Evolutionary conservation across 2,113 vertebrate species (phyloP).

Genomic region (Anolis carolinensis): DNA sequence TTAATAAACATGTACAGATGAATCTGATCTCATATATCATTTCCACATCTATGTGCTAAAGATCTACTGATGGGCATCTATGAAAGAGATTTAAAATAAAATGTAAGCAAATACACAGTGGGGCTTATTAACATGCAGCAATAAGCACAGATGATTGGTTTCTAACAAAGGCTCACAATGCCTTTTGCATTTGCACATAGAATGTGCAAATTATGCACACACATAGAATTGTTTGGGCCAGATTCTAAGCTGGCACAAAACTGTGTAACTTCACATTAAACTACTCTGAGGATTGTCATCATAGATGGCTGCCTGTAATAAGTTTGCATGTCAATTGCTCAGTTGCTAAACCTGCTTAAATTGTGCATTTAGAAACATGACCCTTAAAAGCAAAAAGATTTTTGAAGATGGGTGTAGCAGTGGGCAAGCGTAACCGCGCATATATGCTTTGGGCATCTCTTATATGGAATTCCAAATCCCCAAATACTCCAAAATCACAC

Average conservation of each 20-base stretch:
- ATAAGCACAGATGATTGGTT: conserved; percentile 31
- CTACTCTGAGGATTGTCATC: neutral
- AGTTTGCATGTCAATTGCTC: neutral
- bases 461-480: no score
- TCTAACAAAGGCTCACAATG: neutral
- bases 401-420: neutral
- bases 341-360: neutral
- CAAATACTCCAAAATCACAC: no score
- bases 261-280: neutral
- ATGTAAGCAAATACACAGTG: conserved; percentile 43
- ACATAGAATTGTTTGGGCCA: conserved; percentile 7
- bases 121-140: conserved; percentile 35
- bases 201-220: conserved; percentile 27
- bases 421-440: neutral
- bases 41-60: conserved; percentile 58
- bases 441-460: no score
- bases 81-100: conserved; percentile 49
- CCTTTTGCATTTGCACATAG: conserved; percentile 6
- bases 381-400: neutral
- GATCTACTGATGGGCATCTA: conserved; percentile 52
- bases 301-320: neutral
- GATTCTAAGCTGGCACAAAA: neutral
- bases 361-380: neutral
- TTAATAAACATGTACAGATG: conserved; percentile 72
- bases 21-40: conserved; percentile 69